A percentile compares a stretch with the other conserved stretches of the same genome.
Conservation (phyloP, 2,888 invertebrate genomes). For the Onthophagus sagittarius region DNA sequence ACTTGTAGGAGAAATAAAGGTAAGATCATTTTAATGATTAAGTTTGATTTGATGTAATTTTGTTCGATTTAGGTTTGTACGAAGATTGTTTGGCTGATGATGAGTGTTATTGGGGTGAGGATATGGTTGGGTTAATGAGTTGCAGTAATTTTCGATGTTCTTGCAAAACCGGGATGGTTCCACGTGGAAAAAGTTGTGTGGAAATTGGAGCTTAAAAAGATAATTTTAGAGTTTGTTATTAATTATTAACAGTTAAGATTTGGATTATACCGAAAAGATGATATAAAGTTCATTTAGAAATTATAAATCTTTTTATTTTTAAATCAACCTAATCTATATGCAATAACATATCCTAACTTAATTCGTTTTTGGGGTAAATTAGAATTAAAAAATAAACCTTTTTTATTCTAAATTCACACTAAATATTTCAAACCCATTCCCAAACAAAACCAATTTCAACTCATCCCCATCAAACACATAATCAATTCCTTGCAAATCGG, state of each 20-base stretch:
- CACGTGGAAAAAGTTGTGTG: not conserved
- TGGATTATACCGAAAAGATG: too few relatives aligned
- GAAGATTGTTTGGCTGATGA: conserved; percentile 3
- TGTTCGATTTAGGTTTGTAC: not conserved
- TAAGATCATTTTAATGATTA: not conserved
- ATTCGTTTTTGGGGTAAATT: too few relatives aligned
- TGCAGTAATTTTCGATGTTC: conserved; percentile 1
- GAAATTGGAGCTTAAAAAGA: not conserved
- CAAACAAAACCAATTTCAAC: conserved; percentile 21
- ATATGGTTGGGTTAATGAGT: conserved; percentile 1
- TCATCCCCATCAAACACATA: conserved; percentile 28
- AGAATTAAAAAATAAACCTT: too few relatives aligned
- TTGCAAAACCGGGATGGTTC: conserved; percentile 11
- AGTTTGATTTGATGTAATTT: not conserved
- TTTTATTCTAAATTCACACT: conserved; percentile 21
- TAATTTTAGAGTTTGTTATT: not conserved
- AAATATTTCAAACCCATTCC: conserved; percentile 42
- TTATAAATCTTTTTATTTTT: too few relatives aligned
- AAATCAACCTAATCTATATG: too few relatives aligned
- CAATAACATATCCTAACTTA: too few relatives aligned
- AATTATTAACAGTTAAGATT: not conserved
- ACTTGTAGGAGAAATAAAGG: conserved; percentile 3
- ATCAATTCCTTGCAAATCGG: conserved; percentile 65
- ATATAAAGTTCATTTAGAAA: too few relatives aligned
- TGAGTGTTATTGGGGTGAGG: conserved; percentile 11